These are phyloP conservation scores for Athalia rosae DNA, from an alignment of 2,888 invertebrate species.

Conservation along the genomic window DNA sequence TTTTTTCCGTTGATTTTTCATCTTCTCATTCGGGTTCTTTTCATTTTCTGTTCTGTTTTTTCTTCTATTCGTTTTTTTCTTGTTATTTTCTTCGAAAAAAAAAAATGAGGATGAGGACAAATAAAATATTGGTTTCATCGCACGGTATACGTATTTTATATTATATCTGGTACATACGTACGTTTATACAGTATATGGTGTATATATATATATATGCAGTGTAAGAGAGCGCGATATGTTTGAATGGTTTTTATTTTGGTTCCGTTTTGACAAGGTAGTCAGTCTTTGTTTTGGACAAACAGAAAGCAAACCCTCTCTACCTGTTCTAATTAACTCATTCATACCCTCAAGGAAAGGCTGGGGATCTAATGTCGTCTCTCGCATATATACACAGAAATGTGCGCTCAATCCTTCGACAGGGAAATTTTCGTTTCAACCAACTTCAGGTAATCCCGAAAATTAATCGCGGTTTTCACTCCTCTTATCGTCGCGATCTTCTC, in stretches of 20 bases:
- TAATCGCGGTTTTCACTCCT: background rate
- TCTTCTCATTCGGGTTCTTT: too few species aligned
- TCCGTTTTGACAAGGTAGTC: slow-evolving; percentile 65
- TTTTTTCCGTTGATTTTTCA: slow-evolving; percentile 34
- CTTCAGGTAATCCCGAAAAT: background rate
- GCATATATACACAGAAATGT: background rate
- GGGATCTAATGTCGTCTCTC: slow-evolving; percentile 67
- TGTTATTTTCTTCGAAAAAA: background rate
- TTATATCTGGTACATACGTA: too few species aligned
- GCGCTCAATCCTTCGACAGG: background rate
- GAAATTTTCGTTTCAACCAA: slow-evolving; percentile 14
- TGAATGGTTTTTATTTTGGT: slow-evolving; percentile 71
- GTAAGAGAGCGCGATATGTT: slow-evolving; percentile 15
- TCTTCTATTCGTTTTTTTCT: slow-evolving; percentile 48
- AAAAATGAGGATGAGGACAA: slow-evolving; percentile 41
- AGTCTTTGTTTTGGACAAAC: slow-evolving; percentile 64
- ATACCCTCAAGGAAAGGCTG: slow-evolving; percentile 60
- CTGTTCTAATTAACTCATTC: slow-evolving; percentile 72
- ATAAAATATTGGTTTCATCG: slow-evolving; percentile 57
- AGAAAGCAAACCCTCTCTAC: slow-evolving; percentile 63
- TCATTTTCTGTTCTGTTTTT: too few species aligned
- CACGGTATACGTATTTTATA: slow-evolving; percentile 32
- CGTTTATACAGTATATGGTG: too few species aligned
- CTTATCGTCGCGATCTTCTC: too few species aligned
- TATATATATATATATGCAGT: too few species aligned